A percentile compares a stretch with the other conserved stretches of the same genome.
Evolutionary conservation across 2,113 vertebrate species (phyloP).

Genomic region (Microcebus tavaratra): DNA sequence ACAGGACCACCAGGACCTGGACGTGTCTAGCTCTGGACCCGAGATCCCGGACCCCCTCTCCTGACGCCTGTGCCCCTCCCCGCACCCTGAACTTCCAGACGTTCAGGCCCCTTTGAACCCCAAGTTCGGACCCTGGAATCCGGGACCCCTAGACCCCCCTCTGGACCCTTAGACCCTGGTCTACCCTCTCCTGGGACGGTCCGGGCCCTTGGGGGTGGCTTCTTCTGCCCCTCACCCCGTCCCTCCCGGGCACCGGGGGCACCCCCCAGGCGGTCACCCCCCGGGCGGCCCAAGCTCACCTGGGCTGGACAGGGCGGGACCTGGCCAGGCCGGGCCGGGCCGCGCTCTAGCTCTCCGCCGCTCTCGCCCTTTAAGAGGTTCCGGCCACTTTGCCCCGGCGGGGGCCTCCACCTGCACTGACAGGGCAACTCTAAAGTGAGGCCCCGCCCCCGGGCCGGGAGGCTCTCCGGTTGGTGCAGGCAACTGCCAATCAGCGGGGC

Average conservation of each 20-base stretch:
- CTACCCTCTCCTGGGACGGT: background rate
- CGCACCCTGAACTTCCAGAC: constrained; percentile 45
- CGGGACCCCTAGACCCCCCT: background rate
- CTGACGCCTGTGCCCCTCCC: background rate
- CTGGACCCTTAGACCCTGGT: background rate
- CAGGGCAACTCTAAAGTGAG: constrained; percentile 76
- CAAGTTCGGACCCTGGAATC: background rate
- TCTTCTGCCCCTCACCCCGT: background rate
- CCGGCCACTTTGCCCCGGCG: constrained; percentile 78
- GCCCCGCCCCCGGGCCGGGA: constrained; percentile 60
- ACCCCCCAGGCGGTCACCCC: background rate
- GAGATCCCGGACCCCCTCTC: background rate
- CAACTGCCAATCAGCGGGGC: constrained; percentile 65
- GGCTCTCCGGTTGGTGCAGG: constrained; percentile 62
- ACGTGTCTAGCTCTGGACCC: background rate
- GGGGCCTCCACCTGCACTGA: constrained; percentile 82
- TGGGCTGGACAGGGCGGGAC: constrained; percentile 53
- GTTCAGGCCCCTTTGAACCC: background rate
- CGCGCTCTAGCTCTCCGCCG: constrained; percentile 44
- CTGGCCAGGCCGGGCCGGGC: constrained; percentile 58
- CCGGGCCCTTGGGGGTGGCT: background rate
- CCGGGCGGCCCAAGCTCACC: constrained; percentile 66
- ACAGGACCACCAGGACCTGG: background rate
- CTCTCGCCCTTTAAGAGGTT: constrained; percentile 79
- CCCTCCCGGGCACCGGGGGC: background rate